Evolutionary conservation across 2,888 invertebrate genomes (phyloP).

Genomic region (Hofmannophila pseudospretella): DNA sequence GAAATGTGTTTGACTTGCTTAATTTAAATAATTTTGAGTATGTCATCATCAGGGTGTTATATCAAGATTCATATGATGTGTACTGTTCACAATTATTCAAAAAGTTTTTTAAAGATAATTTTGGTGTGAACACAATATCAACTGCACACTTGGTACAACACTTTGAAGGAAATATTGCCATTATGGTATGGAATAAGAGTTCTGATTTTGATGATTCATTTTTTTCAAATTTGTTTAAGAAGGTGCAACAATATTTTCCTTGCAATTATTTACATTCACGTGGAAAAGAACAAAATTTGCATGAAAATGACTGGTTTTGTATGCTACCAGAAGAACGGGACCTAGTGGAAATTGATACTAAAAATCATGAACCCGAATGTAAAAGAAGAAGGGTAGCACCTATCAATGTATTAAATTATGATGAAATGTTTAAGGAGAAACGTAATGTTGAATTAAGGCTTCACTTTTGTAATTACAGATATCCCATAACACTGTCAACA

Average conservation of each 20-base stretch:
- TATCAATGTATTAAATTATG: conserved; percentile 38
- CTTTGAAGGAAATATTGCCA: conserved; percentile 28
- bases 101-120: conserved; percentile 37
- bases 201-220: conserved; percentile 45
- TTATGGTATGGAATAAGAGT: conserved; percentile 44
- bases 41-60: conserved; percentile 28
- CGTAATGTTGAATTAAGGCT: conserved; percentile 33
- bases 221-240: conserved; percentile 33
- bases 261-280: conserved; percentile 14
- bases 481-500: conserved; percentile 33
- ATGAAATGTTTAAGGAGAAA: conserved; percentile 36
- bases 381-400: conserved; percentile 36
- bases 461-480: conserved; percentile 23
- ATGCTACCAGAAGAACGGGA: conserved; percentile 20
- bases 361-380: conserved; percentile 13
- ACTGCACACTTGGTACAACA: conserved; percentile 15
- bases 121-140: conserved; percentile 25
- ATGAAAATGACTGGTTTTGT: conserved; percentile 37
- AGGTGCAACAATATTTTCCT: conserved; percentile 39
- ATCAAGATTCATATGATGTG: conserved; percentile 20
- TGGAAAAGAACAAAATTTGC: conserved; percentile 9
- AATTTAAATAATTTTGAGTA: background rate
- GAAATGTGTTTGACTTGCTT: background rate
- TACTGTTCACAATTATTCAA: conserved; percentile 35
- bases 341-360: conserved; percentile 7